phyloP scores from a whole-genome alignment of 2,888 invertebrate species.

The Abscondita cerata region DNA sequence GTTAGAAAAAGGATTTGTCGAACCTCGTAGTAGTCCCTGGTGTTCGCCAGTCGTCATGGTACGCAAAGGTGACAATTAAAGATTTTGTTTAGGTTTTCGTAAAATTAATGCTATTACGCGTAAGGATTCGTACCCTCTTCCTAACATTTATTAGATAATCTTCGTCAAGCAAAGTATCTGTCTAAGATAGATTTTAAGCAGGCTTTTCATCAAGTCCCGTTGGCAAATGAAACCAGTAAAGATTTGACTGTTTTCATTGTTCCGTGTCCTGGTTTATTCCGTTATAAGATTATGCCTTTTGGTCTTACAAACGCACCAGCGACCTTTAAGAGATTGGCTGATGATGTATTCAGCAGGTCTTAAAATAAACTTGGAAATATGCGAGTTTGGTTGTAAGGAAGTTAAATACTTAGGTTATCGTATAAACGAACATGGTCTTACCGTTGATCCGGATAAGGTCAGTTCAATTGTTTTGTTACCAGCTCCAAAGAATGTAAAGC shows the following conservation, averaged over 20 bases:
- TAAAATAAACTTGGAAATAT: neutral
- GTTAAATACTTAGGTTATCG: neutral
- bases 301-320: neutral
- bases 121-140: neutral
- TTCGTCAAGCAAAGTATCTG: too few species aligned
- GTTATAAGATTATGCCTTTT: neutral
- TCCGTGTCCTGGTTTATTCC: neutral
- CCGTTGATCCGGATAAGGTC: neutral
- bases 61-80: too few species aligned
- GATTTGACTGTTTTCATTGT: neutral
- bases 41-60: neutral
- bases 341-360: neutral
- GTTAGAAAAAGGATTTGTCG: too few species aligned
- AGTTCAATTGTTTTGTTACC: neutral
- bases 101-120: neutral
- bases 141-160: neutral
- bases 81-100: neutral
- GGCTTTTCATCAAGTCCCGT: neutral
- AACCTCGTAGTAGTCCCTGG: neutral
- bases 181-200: too few species aligned
- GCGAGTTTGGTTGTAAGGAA: neutral
- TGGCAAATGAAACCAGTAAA: neutral
- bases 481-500: neutral
- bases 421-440: neutral
- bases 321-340: neutral